phyloP scores from a whole-genome alignment of 2,797 vertebrate genomes.

The Petrocephalus schoutedeni region DNA sequence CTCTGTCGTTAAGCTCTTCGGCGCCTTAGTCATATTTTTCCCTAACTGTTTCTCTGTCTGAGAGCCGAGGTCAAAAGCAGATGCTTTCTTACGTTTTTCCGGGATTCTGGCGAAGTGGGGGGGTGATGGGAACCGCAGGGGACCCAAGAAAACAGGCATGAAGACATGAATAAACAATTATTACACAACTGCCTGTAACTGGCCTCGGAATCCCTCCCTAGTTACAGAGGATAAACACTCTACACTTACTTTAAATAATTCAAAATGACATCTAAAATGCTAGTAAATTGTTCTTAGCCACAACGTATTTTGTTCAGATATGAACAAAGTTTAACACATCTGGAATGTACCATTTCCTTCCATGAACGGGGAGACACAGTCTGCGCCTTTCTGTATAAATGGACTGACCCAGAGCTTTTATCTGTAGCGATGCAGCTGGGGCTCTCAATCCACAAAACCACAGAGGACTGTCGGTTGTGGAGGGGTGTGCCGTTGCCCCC shows the following conservation, averaged over 20 bases:
- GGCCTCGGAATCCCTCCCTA: not conserved
- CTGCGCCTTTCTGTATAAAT: not conserved
- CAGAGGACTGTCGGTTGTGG: not conserved
- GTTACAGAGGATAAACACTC: not conserved
- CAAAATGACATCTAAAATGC: not conserved
- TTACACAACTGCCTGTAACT: not conserved
- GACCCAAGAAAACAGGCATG: not conserved
- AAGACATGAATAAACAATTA: not conserved
- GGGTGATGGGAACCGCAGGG: not conserved
- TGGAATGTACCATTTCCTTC: not conserved
- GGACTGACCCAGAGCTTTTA: not conserved
- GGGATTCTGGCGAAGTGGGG: not conserved
- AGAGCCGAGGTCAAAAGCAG: not conserved
- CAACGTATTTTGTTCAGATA: not conserved
- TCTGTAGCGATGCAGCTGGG: not conserved
- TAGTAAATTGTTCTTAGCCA: not conserved
- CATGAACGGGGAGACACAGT: not conserved
- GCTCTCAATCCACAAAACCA: not conserved
- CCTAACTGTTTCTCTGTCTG: slow-evolving; percentile 8
- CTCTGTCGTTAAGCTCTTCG: slow-evolving; percentile 15
- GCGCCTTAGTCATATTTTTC: not conserved
- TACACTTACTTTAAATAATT: not conserved
- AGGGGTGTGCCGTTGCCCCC: not conserved
- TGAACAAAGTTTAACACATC: not conserved
- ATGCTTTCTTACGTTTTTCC: slow-evolving; percentile 11